phyloP scores from a whole-genome alignment of 2,888 invertebrate species.

The Spodoptera picta region DNA sequence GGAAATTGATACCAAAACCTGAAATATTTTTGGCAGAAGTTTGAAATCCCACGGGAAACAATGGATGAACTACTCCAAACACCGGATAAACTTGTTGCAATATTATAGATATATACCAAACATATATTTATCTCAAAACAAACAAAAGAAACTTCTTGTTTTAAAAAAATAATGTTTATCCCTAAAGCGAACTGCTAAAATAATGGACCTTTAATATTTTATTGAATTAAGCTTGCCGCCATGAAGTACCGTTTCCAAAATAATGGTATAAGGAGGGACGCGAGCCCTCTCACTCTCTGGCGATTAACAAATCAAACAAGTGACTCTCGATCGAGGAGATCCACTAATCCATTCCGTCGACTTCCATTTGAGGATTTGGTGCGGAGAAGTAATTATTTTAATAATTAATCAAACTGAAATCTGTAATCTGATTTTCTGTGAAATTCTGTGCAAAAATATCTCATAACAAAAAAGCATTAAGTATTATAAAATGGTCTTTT shows the following conservation, averaged over 20 bases:
- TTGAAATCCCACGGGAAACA: too few species aligned
- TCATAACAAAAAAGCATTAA: too few species aligned
- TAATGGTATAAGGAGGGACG: constrained; percentile 26
- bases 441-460: too few species aligned
- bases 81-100: too few species aligned
- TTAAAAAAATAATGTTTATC: too few species aligned
- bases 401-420: constrained; percentile 14
- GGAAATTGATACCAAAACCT: too few species aligned
- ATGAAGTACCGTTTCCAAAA: constrained; percentile 44
- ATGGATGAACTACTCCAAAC: too few species aligned
- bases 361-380: constrained; percentile 22
- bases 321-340: constrained; percentile 34
- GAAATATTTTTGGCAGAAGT: too few species aligned
- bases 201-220: constrained; percentile 46
- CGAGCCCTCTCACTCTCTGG: constrained; percentile 4
- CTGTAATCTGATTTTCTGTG: too few species aligned
- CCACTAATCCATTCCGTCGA: constrained; percentile 35
- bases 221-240: constrained; percentile 44
- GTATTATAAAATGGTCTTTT: too few species aligned
- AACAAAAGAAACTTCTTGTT: neutral
- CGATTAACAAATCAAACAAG: constrained; percentile 53
- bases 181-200: constrained; percentile 21
- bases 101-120: too few species aligned
- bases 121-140: too few species aligned
- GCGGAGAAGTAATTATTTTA: constrained; percentile 25